Evolutionary conservation across 2,113 vertebrate genomes (phyloP).

Genomic region (Naja naja): DNA sequence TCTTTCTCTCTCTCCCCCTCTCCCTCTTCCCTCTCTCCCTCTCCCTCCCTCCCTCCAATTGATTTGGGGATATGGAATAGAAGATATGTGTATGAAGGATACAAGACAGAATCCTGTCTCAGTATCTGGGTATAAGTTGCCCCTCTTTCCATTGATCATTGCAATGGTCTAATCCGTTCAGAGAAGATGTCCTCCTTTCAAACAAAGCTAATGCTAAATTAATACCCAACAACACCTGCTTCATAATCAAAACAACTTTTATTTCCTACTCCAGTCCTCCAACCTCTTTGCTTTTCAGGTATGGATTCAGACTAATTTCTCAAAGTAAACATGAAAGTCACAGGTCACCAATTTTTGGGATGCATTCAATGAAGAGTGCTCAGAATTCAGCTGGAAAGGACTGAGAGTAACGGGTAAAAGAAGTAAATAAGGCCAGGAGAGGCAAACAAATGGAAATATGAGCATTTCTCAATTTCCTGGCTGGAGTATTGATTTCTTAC

Average conservation of each 20-base stretch:
- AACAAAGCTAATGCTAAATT: background rate
- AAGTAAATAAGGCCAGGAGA: constrained; percentile 34
- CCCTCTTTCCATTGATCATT: background rate
- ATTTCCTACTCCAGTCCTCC: background rate
- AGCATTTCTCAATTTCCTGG: constrained; percentile 37
- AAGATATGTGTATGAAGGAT: background rate
- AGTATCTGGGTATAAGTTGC: background rate
- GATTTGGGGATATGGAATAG: background rate
- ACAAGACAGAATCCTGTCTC: background rate
- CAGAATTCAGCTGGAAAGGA: constrained; percentile 32
- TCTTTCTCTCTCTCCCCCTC: no score
- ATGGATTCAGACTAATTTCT: background rate
- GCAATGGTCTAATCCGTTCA: background rate
- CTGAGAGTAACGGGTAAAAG: background rate
- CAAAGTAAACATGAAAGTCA: constrained; percentile 24
- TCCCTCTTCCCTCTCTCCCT: no score
- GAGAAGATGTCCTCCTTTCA: background rate
- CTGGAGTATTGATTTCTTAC: constrained; percentile 56
- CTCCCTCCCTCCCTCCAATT: background rate
- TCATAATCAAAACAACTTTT: constrained; percentile 31
- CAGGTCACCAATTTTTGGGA: constrained; percentile 26
- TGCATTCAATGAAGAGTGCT: constrained; percentile 8
- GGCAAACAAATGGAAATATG: constrained; percentile 50
- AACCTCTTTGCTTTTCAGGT: constrained; percentile 40
- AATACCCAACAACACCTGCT: background rate